Base-by-base conservation (phyloP, 2,113 vertebrate species). In the Entelurus aequoreus region DNA sequence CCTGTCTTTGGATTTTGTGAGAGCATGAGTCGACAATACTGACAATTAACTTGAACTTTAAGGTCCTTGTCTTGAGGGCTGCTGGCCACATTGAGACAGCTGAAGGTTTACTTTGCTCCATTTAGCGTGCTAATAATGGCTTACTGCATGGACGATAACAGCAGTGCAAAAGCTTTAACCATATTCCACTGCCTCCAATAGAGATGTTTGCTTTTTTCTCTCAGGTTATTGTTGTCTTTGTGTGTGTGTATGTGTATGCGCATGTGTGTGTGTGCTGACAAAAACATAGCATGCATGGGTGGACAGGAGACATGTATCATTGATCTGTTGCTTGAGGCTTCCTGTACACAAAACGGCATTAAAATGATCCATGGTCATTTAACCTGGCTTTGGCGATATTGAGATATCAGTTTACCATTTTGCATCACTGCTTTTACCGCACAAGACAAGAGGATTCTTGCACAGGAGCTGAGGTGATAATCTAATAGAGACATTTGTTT, bases 401-500 rank as follows among this genome's bases (percentile, higher is more conserved):
- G 76, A 83, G 78, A 83, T 87, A 82, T 82, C 77, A 85, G 52
- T 52, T 16, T 1, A 10, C 44, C 74, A 51, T 84, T 75, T 80
- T 77, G 58, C 55, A 67, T 77, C 75, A 68, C 64, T 72, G 40
- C 75, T 56, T 64, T 63, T 50, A 19, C 58, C 47, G 58, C 58
- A 62, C 62, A 49, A 67, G 60, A 74, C 64, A 52, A 68, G 82
- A 63, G 76, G 69, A 65, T 78, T 75, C 68, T 75, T 77, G 65
- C 54, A 72, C 68, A 10, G 75, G 68, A 75, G 73, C 76, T 64
- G 58, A 78, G 78, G 61, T 75, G 76, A 82, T 87, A 80, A 87
- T 84, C 80, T 87, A 88, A 89, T 85, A 62, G 76, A 73, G 69
- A 77, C 74, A 83, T 85, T 83, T 87, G 77, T 84, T 83, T 80